These are phyloP conservation scores for Cepphus grylle DNA, from an alignment of 2,113 vertebrate genomes.

Conservation along the genomic window DNA sequence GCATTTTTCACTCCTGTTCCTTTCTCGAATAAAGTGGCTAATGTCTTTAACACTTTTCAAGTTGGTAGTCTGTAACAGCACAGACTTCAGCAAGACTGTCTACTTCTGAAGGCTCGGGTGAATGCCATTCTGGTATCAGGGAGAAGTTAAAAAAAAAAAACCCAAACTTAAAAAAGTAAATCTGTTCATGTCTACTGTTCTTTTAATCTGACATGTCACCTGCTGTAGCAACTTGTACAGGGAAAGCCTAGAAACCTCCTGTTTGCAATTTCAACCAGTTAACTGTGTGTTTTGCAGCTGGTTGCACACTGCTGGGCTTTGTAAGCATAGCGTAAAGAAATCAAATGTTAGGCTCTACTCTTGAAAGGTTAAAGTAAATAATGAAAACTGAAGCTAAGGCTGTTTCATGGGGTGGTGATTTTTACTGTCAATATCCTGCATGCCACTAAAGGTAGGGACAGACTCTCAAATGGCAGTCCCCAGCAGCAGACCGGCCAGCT, in stretches of 20 bases:
- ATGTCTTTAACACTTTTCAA: not conserved
- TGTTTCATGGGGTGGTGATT: not conserved
- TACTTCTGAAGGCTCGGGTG: not conserved
- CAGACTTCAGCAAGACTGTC: not conserved
- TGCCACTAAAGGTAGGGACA: not conserved
- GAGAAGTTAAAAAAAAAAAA: not conserved
- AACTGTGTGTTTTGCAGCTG: not conserved
- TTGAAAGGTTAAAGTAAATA: not conserved
- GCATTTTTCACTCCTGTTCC: not conserved
- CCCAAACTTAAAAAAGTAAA: not conserved
- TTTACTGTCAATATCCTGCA: not conserved
- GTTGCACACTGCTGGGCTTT: not conserved
- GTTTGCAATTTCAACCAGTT: not conserved
- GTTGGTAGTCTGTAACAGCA: not conserved
- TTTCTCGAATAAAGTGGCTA: not conserved
- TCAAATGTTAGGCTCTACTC: not conserved
- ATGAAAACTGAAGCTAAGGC: not conserved
- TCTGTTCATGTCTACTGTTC: not conserved
- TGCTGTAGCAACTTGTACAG: not conserved
- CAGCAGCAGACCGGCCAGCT: not conserved
- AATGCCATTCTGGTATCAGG: not conserved
- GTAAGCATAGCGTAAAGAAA: not conserved
- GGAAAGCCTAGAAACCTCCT: not conserved
- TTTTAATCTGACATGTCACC: not conserved
- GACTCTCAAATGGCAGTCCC: not conserved